A percentile compares a stretch with the other conserved stretches of the same genome.
Evolutionary conservation across 35 echinoderm and acorn worm species (phyloP).

Genomic region (Anneissia japonica): DNA sequence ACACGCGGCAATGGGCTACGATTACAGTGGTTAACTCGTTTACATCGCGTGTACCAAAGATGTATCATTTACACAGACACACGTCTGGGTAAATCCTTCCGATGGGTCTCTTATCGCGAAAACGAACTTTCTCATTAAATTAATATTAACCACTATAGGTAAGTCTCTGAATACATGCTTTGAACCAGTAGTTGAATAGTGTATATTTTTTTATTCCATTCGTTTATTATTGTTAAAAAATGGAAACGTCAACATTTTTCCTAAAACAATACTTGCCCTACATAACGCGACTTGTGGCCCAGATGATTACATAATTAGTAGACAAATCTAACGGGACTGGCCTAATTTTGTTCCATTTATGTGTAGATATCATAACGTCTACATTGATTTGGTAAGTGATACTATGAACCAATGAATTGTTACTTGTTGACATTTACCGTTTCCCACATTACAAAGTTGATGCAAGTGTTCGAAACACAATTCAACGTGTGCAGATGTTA

Average conservation of each 20-base stretch:
- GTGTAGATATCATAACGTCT: background rate
- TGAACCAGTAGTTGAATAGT: too few species aligned
- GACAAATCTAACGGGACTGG: background rate
- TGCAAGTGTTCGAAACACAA: background rate
- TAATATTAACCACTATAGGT: too few species aligned
- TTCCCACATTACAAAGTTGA: background rate
- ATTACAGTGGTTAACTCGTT: background rate
- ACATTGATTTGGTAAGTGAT: background rate
- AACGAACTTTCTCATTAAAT: background rate
- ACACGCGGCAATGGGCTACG: background rate
- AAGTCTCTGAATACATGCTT: too few species aligned
- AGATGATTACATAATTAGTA: background rate
- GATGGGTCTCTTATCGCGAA: background rate
- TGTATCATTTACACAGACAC: background rate
- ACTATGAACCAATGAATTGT: background rate
- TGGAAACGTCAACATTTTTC: too few species aligned
- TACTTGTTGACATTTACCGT: background rate
- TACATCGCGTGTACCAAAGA: background rate
- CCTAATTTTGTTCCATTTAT: background rate
- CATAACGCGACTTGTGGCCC: background rate
- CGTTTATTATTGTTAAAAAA: too few species aligned
- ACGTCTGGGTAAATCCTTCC: background rate
- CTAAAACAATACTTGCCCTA: too few species aligned
- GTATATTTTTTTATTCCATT: too few species aligned
- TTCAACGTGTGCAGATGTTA: background rate